A percentile compares a stretch with the other conserved stretches of the same genome.
These are phyloP conservation scores for Perca flavescens DNA, from an alignment of 2,113 vertebrate species.

Conservation along the genomic window DNA sequence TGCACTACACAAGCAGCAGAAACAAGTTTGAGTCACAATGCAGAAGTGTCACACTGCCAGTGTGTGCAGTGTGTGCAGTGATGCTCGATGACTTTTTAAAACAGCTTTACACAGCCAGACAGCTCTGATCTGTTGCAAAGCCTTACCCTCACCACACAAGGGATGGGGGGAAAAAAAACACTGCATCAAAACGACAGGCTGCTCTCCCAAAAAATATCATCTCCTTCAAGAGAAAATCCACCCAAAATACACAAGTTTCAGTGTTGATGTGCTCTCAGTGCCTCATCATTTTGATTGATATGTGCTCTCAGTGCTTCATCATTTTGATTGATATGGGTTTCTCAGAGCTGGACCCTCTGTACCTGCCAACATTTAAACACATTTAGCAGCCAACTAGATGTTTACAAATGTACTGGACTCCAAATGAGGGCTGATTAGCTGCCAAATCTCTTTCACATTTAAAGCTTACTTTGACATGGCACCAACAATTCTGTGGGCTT, in stretches of 20 bases:
- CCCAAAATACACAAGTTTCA: background rate
- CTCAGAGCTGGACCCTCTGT: background rate
- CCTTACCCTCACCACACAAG: background rate
- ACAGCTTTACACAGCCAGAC: conserved; percentile 22
- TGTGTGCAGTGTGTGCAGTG: background rate
- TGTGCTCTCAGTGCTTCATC: background rate
- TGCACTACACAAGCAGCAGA: conserved; percentile 1
- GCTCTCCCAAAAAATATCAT: background rate
- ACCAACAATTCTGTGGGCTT: background rate
- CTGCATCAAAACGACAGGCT: conserved; percentile 16
- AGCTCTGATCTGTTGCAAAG: conserved; percentile 7
- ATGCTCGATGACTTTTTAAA: background rate
- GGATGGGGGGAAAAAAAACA: background rate
- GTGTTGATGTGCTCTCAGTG: background rate
- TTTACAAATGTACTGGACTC: conserved; percentile 1
- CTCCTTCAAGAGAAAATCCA: conserved; percentile 19
- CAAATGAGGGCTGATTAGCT: background rate
- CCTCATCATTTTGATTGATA: background rate
- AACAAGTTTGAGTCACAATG: conserved; percentile 19
- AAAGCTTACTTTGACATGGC: background rate
- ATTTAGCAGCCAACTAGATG: background rate
- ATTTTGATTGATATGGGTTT: background rate
- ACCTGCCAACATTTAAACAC: background rate
- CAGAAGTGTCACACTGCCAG: background rate
- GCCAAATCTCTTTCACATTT: background rate